Evolutionary conservation across 2,797 vertebrate genomes (phyloP).

Genomic region (Oreortyx pictus): DNA sequence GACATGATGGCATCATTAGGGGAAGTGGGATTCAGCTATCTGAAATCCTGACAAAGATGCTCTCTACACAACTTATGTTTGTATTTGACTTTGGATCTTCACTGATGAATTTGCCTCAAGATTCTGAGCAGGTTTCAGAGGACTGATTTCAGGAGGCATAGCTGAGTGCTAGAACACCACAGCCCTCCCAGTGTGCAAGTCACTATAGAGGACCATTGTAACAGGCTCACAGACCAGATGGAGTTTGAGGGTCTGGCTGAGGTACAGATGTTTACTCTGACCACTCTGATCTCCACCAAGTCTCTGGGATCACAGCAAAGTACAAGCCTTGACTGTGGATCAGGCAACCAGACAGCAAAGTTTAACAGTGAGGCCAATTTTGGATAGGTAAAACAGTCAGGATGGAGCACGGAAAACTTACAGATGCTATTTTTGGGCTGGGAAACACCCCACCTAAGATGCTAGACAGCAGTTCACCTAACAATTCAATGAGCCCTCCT

Average conservation of each 20-base stretch:
- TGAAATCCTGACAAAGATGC: neutral
- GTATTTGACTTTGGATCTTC: neutral
- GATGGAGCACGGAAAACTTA: neutral
- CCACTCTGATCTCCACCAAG: neutral
- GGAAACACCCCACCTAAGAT: neutral
- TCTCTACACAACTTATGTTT: neutral
- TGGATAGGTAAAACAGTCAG: neutral
- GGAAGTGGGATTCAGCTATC: neutral
- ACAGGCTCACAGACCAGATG: neutral
- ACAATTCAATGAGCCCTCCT: neutral
- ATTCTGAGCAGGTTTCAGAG: neutral
- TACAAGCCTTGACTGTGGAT: neutral
- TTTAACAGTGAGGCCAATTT: neutral
- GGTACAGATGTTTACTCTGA: neutral
- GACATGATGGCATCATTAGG: neutral
- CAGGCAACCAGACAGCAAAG: neutral
- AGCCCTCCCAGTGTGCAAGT: neutral
- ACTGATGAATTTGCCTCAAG: neutral
- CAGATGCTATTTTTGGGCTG: fast-evolving
- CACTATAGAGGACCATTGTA: neutral
- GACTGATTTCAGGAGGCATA: neutral
- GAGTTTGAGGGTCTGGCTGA: neutral
- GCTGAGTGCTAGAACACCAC: neutral
- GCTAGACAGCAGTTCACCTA: neutral
- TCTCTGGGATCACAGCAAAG: neutral